Percentiles rank a stretch among this genome's conserved stretches.
Conservation (phyloP, 2,797 vertebrate genomes). For the Hephaestus fuliginosus region DNA sequence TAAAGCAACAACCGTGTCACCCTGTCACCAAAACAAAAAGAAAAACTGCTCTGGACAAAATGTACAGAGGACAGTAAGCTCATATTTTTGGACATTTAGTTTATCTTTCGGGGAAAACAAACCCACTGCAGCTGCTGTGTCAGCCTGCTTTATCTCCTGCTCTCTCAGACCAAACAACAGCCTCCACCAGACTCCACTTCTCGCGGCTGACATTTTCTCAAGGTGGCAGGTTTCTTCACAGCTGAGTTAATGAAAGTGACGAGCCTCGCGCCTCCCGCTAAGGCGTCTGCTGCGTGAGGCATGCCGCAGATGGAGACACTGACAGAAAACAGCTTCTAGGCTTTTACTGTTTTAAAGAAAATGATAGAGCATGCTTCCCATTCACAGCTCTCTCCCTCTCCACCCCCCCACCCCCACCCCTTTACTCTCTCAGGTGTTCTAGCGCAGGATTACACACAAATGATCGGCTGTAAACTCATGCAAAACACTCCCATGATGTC, state of each 20-base stretch:
- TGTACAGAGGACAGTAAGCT: not conserved
- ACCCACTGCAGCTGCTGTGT: constrained; percentile 8
- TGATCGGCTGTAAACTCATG: constrained; percentile 4
- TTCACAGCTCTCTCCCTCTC: not conserved
- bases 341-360: constrained; percentile 28
- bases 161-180: constrained; percentile 44
- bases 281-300: constrained; percentile 22
- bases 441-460: constrained; percentile 37
- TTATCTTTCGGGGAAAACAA: not conserved
- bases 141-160: constrained; percentile 8
- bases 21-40: too few relatives aligned
- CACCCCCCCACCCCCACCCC: not conserved
- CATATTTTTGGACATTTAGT: not conserved
- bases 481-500: constrained; percentile 36
- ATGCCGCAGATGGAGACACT: constrained; percentile 22
- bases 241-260: constrained; percentile 56
- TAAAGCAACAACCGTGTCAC: too few relatives aligned
- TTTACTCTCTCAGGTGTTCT: constrained; percentile 29
- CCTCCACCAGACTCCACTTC: constrained; percentile 34
- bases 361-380: not conserved
- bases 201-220: constrained; percentile 52
- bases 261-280: constrained; percentile 15
- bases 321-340: constrained; percentile 44
- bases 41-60: not conserved
- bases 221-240: constrained; percentile 56